These are phyloP conservation scores for Drosophila biarmipes DNA, from an alignment of 1,140 invertebrate species.

Conservation along the genomic window DNA sequence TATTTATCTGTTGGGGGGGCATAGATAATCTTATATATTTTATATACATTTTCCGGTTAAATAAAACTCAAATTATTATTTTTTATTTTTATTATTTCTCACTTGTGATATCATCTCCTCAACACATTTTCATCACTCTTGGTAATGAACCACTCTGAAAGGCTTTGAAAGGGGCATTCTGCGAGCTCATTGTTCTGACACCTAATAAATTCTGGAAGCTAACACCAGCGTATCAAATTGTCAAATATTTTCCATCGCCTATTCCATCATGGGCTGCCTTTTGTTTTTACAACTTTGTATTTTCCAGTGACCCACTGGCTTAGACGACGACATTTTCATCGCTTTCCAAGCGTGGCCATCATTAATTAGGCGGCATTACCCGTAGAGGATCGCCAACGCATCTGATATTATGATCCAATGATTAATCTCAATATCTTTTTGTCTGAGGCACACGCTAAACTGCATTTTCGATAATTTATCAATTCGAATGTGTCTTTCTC, in stretches of 20 bases:
- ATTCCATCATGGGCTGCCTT: constrained; percentile 9
- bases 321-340: constrained; percentile 55
- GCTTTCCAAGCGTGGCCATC: constrained; percentile 47
- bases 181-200: neutral
- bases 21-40: too few relatives aligned
- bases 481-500: constrained; percentile 36
- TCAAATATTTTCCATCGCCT: constrained; percentile 31
- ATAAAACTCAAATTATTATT: too few relatives aligned
- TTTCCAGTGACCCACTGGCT: constrained; percentile 46
- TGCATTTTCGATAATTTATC: constrained; percentile 78
- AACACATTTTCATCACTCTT: too few relatives aligned
- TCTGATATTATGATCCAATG: constrained; percentile 48
- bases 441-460: constrained; percentile 72
- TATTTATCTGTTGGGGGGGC: too few relatives aligned
- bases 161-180: too few relatives aligned
- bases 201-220: constrained; percentile 15
- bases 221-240: constrained; percentile 28
- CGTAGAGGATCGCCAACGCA: constrained; percentile 66
- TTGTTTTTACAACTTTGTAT: constrained; percentile 18
- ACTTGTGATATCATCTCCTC: too few relatives aligned
- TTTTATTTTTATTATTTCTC: too few relatives aligned
- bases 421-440: constrained; percentile 79
- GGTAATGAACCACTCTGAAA: too few relatives aligned
- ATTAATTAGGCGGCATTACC: constrained; percentile 76
- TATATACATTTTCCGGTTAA: too few relatives aligned